Conservation (phyloP, 2,888 invertebrate species). For the Chrysotoxum bicinctum region DNA sequence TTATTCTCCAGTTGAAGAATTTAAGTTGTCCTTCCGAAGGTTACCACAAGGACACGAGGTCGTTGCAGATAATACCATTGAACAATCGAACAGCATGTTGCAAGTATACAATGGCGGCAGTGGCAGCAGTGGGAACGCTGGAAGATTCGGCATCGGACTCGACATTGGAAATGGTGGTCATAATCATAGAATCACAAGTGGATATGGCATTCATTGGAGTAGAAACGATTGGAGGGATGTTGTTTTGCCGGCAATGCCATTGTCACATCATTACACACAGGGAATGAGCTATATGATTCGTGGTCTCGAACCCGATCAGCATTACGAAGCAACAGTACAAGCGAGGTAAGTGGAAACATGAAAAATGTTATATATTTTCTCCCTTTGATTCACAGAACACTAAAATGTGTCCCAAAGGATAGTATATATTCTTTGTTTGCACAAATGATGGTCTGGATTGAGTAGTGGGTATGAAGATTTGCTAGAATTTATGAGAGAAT, state of each 20-base stretch:
- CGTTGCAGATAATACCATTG: conserved; percentile 82
- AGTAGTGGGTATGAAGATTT: conserved; percentile 14
- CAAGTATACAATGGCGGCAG: conserved; percentile 76
- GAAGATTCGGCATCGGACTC: conserved; percentile 57
- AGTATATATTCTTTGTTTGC: conserved; percentile 25
- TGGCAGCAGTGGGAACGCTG: conserved; percentile 57
- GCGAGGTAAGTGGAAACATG: conserved; percentile 81
- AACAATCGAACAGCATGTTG: conserved; percentile 76
- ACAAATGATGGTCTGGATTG: neutral
- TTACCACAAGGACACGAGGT: conserved; percentile 83
- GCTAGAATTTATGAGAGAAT: conserved; percentile 29
- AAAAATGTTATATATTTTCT: neutral
- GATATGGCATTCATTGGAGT: conserved; percentile 81
- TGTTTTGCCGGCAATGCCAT: conserved; percentile 83
- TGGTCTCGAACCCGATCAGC: conserved; percentile 85
- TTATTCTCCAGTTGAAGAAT: conserved; percentile 86
- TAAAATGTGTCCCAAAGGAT: conserved; percentile 45
- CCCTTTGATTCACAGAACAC: conserved; percentile 16
- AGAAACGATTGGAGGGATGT: conserved; percentile 84
- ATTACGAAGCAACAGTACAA: conserved; percentile 86
- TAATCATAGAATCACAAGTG: conserved; percentile 79
- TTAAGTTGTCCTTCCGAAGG: conserved; percentile 85
- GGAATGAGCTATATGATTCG: conserved; percentile 86
- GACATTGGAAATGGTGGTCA: conserved; percentile 74
- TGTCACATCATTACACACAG: conserved; percentile 83